Evolutionary conservation across 2,888 invertebrate species (phyloP).

Genomic region (Meliscaeva auricollis): DNA sequence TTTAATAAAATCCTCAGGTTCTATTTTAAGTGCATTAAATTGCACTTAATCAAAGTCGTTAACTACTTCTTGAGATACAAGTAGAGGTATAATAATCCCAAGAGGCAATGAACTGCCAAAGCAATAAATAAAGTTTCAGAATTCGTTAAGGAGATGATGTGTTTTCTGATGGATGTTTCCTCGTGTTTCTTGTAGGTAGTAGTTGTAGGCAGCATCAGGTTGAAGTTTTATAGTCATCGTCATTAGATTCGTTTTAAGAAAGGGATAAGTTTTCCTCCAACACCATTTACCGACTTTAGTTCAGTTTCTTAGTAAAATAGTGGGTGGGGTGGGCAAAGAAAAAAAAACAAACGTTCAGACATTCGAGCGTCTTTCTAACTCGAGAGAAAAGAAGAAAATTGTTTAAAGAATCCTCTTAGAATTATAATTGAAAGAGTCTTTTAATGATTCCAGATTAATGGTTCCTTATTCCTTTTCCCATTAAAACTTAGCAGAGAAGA

Average conservation of each 20-base stretch:
- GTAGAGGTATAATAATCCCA: neutral
- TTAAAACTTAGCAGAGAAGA: conserved; percentile 3
- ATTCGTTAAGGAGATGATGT: conserved; percentile 19
- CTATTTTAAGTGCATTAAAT: conserved; percentile 59
- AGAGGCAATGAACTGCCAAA: conserved; percentile 28
- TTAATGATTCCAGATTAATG: conserved; percentile 57
- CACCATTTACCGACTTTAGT: neutral
- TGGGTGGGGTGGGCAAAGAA: neutral
- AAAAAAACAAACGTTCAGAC: conserved; percentile 27
- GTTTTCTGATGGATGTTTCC: conserved; percentile 6
- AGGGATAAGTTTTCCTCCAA: conserved; percentile 17
- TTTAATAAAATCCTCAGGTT: neutral
- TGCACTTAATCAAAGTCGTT: conserved; percentile 51
- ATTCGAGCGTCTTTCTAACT: conserved; percentile 34
- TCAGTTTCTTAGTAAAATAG: neutral
- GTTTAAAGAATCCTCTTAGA: conserved; percentile 32
- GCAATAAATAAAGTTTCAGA: conserved; percentile 29
- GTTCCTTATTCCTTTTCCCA: conserved; percentile 1
- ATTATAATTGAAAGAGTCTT: conserved; percentile 54
- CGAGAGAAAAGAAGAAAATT: conserved; percentile 27
- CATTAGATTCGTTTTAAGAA: conserved; percentile 11
- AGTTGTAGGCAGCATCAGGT: neutral
- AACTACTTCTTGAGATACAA: conserved; percentile 19
- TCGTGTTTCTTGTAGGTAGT: neutral
- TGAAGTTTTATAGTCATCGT: conserved; percentile 9